phyloP scores from a whole-genome alignment of 2,888 invertebrate genomes.

The Pocota personata region DNA sequence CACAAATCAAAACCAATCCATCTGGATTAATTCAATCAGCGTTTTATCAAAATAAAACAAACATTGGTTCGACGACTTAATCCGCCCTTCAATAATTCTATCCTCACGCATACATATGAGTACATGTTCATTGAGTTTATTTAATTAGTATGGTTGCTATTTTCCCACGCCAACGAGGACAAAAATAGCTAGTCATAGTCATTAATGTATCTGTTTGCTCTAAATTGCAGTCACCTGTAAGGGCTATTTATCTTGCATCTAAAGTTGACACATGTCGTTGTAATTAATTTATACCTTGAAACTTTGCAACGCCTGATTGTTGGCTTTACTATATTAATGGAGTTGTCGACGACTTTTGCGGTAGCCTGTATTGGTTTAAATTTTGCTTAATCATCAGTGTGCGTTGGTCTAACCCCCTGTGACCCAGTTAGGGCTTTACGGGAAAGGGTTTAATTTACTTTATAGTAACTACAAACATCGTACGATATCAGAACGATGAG shows the following conservation, averaged over 20 bases:
- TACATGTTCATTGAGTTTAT: background rate
- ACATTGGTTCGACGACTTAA: background rate
- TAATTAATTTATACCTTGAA: slow-evolving; percentile 24
- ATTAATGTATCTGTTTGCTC: background rate
- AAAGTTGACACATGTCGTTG: slow-evolving; percentile 25
- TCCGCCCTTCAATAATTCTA: slow-evolving; percentile 8
- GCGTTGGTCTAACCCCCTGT: background rate
- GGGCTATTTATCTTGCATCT: slow-evolving; percentile 9
- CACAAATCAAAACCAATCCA: background rate
- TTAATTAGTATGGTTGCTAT: slow-evolving; percentile 1
- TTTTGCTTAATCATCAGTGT: background rate
- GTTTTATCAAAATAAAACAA: background rate
- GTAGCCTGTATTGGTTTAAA: background rate
- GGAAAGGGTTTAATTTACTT: background rate
- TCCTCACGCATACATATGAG: too few relatives aligned
- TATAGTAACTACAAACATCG: background rate
- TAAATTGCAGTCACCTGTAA: background rate
- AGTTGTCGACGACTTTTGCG: background rate
- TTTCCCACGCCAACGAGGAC: background rate
- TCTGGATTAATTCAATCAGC: background rate
- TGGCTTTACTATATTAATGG: too few relatives aligned
- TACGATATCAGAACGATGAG: background rate
- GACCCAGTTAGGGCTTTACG: background rate
- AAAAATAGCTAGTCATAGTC: background rate
- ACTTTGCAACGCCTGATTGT: background rate